Conservation (phyloP, 2,797 vertebrate genomes). For the Lophotriccus pileatus region DNA sequence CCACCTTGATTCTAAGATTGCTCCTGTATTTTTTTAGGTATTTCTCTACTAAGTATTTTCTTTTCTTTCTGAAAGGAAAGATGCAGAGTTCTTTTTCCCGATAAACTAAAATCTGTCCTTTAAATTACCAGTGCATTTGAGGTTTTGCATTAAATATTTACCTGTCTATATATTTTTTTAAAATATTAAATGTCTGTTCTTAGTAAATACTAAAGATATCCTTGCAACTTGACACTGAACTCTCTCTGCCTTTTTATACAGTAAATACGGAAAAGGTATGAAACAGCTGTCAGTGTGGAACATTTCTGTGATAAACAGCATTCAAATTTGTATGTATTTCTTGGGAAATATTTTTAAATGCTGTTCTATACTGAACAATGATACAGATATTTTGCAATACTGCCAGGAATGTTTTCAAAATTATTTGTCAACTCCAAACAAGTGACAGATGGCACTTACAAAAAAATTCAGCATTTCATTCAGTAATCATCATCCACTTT, state of each 20-base stretch:
- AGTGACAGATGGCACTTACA: not conserved
- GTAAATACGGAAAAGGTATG: not conserved
- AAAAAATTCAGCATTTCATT: not conserved
- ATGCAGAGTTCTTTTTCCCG: not conserved
- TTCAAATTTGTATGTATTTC: conserved; percentile 49
- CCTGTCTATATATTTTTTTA: not conserved
- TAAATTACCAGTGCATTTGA: not conserved
- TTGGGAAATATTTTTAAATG: conserved; percentile 18
- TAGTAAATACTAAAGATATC: not conserved
- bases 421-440: conserved; percentile 29
- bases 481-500: not conserved
- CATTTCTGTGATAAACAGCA: conserved; percentile 61
- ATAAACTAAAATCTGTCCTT: not conserved
- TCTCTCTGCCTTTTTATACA: conserved; percentile 29
- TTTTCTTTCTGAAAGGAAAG: not conserved
- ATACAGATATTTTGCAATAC: conserved; percentile 39
- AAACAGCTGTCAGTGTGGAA: conserved; percentile 32
- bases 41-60: not conserved
- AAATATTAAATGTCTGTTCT: not conserved
- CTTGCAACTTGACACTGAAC: conserved; percentile 4
- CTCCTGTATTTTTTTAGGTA: not conserved
- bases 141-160: conserved; percentile 12
- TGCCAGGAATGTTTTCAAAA: conserved; percentile 39
- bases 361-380: conserved; percentile 27
- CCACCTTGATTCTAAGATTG: not conserved